phyloP scores from a whole-genome alignment of 1,140 invertebrate species.

The Sitodiplosis mosellana region DNA sequence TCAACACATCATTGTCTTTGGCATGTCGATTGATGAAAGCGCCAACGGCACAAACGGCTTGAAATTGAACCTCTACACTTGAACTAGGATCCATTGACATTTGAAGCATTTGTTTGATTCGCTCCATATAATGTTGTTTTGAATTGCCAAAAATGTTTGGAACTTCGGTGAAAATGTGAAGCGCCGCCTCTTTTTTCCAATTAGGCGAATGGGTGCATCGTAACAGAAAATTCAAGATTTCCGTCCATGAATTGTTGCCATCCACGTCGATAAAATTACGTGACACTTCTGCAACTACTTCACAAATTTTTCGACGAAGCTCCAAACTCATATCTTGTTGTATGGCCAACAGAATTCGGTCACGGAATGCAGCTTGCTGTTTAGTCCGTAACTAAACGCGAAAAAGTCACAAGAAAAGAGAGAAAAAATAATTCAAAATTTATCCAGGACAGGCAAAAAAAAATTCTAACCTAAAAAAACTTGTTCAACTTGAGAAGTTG shows the following conservation, averaged over 20 bases:
- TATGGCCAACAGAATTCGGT: constrained; percentile 66
- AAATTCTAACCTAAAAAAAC: too few species aligned
- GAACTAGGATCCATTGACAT: constrained; percentile 53
- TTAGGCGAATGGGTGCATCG: constrained; percentile 73
- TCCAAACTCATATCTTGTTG: constrained; percentile 59
- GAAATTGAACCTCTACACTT: constrained; percentile 53
- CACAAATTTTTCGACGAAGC: constrained; percentile 77
- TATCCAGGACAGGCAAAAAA: too few species aligned
- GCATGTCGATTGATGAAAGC: constrained; percentile 82
- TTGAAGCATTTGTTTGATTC: constrained; percentile 88
- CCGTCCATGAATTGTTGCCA: constrained; percentile 92
- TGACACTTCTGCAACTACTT: constrained; percentile 85
- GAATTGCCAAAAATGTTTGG: constrained; percentile 95
- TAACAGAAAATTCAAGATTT: constrained; percentile 92
- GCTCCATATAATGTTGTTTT: constrained; percentile 73
- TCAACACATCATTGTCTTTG: constrained; percentile 71
- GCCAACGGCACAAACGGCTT: constrained; percentile 67
- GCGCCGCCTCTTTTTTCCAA: constrained; percentile 74
- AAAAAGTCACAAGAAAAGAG: constrained; percentile 1
- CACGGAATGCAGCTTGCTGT: constrained; percentile 63
- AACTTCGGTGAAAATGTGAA: constrained; percentile 88
- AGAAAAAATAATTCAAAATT: too few species aligned
- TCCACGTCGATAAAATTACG: constrained; percentile 92
- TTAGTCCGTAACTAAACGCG: constrained; percentile 42
- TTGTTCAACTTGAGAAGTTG: too few species aligned